phyloP scores from a whole-genome alignment of 2,113 vertebrate genomes.

The Pantherophis guttatus region DNA sequence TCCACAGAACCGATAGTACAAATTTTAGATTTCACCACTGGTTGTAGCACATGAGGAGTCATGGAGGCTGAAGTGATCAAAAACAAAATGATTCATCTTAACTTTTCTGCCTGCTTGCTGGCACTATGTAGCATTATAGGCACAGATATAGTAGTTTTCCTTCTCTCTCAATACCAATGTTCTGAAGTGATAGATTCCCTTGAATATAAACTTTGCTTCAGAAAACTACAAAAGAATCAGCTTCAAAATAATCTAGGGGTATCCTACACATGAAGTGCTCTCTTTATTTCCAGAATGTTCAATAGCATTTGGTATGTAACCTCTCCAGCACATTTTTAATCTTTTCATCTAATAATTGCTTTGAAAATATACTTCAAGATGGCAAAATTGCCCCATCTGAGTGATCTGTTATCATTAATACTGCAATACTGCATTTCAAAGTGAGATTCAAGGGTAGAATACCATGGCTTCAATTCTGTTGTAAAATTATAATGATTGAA shows the following conservation, averaged over 20 bases:
- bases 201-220: slow-evolving; percentile 21
- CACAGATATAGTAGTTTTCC: background rate
- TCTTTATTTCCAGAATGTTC: slow-evolving; percentile 27
- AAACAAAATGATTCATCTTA: background rate
- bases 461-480: slow-evolving; percentile 7
- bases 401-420: background rate
- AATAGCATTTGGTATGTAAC: slow-evolving; percentile 10
- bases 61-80: background rate
- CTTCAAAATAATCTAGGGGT: slow-evolving; percentile 31
- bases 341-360: slow-evolving; percentile 16
- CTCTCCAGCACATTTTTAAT: slow-evolving; percentile 20
- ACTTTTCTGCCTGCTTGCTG: background rate
- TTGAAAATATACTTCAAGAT: slow-evolving; percentile 25
- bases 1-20: too few relatives aligned
- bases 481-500: background rate
- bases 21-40: background rate
- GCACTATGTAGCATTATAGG: background rate
- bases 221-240: slow-evolving; percentile 3
- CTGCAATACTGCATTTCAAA: slow-evolving; percentile 6
- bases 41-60: background rate
- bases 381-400: background rate
- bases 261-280: slow-evolving; percentile 5
- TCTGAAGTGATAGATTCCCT: background rate
- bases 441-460: background rate
- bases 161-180: background rate